Conservation (phyloP, 1,140 invertebrate species). For the Mycetomoellerius zeteki region DNA sequence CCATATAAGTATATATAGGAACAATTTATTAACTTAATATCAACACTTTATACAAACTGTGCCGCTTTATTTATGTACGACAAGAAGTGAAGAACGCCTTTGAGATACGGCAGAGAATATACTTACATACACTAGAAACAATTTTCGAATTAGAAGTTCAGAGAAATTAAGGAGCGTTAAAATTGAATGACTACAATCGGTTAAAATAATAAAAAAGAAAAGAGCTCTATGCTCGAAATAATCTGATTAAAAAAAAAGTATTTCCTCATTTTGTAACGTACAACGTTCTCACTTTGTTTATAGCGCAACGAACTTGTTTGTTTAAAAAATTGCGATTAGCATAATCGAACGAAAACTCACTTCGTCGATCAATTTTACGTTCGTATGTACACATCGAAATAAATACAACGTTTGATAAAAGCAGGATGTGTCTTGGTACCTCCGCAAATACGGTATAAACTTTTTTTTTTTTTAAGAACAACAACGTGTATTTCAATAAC, state of each 20-base stretch:
- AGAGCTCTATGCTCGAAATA: not conserved
- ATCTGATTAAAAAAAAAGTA: conserved; percentile 13
- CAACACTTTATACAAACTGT: conserved; percentile 78
- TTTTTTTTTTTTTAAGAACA: conserved; percentile 59
- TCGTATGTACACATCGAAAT: conserved; percentile 58
- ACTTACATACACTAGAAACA: conserved; percentile 75
- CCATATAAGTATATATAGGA: conserved; percentile 73
- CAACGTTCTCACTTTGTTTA: conserved; percentile 52
- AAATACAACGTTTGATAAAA: conserved; percentile 59
- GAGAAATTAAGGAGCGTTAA: conserved; percentile 43
- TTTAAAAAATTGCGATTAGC: conserved; percentile 47
- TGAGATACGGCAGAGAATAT: conserved; percentile 70
- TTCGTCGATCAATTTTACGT: conserved; percentile 36
- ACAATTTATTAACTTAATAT: conserved; percentile 79
- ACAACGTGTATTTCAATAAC: conserved; percentile 65
- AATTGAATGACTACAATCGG: conserved; percentile 23
- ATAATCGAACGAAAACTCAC: conserved; percentile 42
- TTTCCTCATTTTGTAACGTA: conserved; percentile 42
- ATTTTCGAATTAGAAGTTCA: conserved; percentile 51
- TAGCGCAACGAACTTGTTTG: conserved; percentile 38
- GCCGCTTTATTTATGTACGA: conserved; percentile 73
- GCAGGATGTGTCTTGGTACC: conserved; percentile 61
- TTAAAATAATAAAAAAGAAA: conserved; percentile 21
- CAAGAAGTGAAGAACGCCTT: conserved; percentile 72
- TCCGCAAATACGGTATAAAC: conserved; percentile 60